These are phyloP conservation scores for Montipora capricornis DNA, from an alignment of 64 coral and sea anemone species.

Conservation along the genomic window DNA sequence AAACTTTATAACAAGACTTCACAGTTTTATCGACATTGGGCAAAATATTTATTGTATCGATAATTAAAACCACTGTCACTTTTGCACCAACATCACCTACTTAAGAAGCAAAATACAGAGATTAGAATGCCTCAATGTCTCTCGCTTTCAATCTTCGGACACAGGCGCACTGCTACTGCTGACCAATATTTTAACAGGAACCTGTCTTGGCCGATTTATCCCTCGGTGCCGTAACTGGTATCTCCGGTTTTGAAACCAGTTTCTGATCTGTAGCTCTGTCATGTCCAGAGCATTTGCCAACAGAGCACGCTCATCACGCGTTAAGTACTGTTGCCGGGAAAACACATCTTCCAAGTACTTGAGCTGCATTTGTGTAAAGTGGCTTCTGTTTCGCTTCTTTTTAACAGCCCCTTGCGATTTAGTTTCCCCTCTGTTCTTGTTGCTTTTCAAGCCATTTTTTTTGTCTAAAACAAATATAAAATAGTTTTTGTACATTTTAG, in stretches of 20 bases:
- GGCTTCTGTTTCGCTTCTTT: conserved; percentile 92
- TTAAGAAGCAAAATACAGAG: neutral
- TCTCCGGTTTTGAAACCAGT: conserved; percentile 98
- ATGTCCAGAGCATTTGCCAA: conserved; percentile 82
- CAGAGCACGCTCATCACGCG: conserved; percentile 86
- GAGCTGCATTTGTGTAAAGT: conserved; percentile 89
- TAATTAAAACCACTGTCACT: neutral
- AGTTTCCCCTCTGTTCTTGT: neutral
- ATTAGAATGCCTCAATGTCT: neutral
- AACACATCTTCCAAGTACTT: conserved; percentile 89
- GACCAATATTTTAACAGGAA: conserved; percentile 85
- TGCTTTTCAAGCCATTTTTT: conserved; percentile 1
- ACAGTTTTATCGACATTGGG: too few species aligned
- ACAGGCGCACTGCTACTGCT: conserved; percentile 32
- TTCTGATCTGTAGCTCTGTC: conserved; percentile 95
- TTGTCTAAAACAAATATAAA: neutral
- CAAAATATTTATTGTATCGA: neutral
- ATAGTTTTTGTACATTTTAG: neutral
- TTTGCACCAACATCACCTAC: neutral
- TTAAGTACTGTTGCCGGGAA: conserved; percentile 90
- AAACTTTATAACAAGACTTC: too few species aligned
- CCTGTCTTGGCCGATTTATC: conserved; percentile 65
- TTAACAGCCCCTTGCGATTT: conserved; percentile 34
- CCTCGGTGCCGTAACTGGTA: conserved; percentile 94
- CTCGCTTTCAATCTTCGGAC: neutral